These are phyloP conservation scores for Dendrocopos noguchii DNA, from an alignment of 2,113 vertebrate genomes.

Conservation along the genomic window DNA sequence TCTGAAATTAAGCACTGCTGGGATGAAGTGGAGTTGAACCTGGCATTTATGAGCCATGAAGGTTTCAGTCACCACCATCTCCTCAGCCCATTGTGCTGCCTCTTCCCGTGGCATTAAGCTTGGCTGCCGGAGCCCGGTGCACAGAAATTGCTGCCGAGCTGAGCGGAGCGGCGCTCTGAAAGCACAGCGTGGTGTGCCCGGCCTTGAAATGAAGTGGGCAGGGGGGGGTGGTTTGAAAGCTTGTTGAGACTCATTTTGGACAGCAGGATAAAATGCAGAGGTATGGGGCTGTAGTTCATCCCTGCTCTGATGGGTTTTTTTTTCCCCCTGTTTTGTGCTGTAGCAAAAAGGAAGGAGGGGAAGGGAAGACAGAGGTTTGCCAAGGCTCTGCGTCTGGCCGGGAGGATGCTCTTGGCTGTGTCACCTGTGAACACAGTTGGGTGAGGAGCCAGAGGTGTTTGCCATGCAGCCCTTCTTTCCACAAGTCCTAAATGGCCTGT, in stretches of 20 bases:
- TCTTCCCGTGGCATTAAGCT: not conserved
- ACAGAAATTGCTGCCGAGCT: not conserved
- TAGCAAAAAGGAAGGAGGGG: not conserved
- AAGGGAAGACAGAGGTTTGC: not conserved
- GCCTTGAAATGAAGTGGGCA: not conserved
- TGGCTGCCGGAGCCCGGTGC: not conserved
- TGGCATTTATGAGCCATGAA: constrained; percentile 25
- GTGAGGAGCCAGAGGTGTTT: not conserved
- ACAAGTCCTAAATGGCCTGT: not conserved
- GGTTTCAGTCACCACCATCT: not conserved
- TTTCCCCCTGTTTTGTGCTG: not conserved
- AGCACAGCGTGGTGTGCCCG: not conserved
- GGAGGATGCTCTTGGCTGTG: not conserved
- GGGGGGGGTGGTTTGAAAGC: not conserved
- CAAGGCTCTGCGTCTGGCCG: not conserved
- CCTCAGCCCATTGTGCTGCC: not conserved
- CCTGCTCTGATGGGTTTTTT: not conserved
- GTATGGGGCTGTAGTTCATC: not conserved
- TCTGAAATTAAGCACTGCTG: constrained; percentile 15
- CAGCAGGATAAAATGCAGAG: not conserved
- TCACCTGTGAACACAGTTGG: not conserved
- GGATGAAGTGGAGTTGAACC: not conserved
- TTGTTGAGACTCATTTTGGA: not conserved
- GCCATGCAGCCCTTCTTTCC: not conserved
- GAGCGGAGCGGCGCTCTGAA: not conserved